Evolutionary conservation across 2,797 vertebrate genomes (phyloP).

Genomic region (Erpetoichthys calabaricus): DNA sequence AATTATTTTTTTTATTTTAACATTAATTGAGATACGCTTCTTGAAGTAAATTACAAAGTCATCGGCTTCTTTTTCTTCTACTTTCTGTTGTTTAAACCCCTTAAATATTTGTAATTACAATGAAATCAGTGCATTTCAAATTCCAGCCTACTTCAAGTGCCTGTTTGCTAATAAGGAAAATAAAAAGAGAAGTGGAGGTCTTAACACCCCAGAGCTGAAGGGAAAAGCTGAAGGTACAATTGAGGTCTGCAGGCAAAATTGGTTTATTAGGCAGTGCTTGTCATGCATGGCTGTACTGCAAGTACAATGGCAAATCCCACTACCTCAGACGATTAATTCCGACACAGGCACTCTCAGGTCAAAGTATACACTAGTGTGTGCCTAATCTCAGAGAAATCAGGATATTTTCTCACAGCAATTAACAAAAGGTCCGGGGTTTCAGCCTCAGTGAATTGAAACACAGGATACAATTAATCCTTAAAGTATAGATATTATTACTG

Average conservation of each 20-base stretch:
- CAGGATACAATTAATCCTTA: constrained; percentile 68
- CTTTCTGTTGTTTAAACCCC: constrained; percentile 20
- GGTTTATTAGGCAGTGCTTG: constrained; percentile 57
- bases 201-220: constrained; percentile 34
- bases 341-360: constrained; percentile 60
- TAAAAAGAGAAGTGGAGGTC: constrained; percentile 50
- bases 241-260: constrained; percentile 40
- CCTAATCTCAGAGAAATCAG: constrained; percentile 67
- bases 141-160: constrained; percentile 24
- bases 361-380: constrained; percentile 63
- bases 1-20: too few relatives aligned
- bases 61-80: too few relatives aligned
- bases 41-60: too few relatives aligned
- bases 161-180: constrained; percentile 52
- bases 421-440: constrained; percentile 65
- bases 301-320: constrained; percentile 54
- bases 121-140: constrained; percentile 35
- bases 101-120: constrained; percentile 39
- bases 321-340: constrained; percentile 70
- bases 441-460: constrained; percentile 66
- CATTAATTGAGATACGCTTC: too few relatives aligned
- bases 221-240: constrained; percentile 44
- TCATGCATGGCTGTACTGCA: constrained; percentile 44
- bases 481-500: constrained; percentile 66
- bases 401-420: constrained; percentile 71